Percentiles rank a stretch among this genome's conserved stretches.
These are phyloP conservation scores for Charaxes varanes DNA, from an alignment of 1,140 invertebrate genomes.

Conservation along the genomic window DNA sequence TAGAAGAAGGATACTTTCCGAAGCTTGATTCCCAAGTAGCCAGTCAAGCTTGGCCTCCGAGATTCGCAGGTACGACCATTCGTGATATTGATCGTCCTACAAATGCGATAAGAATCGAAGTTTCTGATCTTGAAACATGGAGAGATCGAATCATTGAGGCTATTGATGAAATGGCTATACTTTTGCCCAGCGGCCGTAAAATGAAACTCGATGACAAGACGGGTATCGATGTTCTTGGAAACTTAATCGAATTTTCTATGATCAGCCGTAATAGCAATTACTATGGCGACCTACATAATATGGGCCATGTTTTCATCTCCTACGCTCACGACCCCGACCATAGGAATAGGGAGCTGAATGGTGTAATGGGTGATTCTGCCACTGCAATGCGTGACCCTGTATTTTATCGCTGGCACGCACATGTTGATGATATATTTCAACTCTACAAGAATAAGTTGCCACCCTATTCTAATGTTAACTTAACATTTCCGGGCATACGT, in stretches of 20 bases:
- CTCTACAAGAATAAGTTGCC: constrained; percentile 83
- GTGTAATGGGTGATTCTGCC: constrained; percentile 80
- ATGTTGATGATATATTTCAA: constrained; percentile 86
- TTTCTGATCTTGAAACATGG: constrained; percentile 83
- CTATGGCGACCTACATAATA: constrained; percentile 78
- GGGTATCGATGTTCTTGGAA: constrained; percentile 87
- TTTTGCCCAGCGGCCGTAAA: constrained; percentile 68
- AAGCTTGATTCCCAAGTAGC: constrained; percentile 75
- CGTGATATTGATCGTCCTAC: constrained; percentile 79
- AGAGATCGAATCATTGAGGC: constrained; percentile 83
- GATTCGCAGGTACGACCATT: constrained; percentile 75
- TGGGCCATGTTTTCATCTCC: constrained; percentile 74
- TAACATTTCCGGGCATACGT: constrained; percentile 72
- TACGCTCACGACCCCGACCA: constrained; percentile 77
- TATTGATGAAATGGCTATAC: constrained; percentile 79
- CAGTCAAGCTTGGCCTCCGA: constrained; percentile 70
- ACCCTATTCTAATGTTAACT: constrained; percentile 41
- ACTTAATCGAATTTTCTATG: constrained; percentile 84
- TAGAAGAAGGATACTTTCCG: constrained; percentile 76
- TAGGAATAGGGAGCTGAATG: constrained; percentile 76
- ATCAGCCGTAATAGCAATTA: constrained; percentile 78
- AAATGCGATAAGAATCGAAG: constrained; percentile 79
- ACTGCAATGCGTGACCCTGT: constrained; percentile 85
- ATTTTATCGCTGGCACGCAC: constrained; percentile 90
- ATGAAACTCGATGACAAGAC: constrained; percentile 77